A percentile compares a stretch with the other conserved stretches of the same genome.
Evolutionary conservation across 1,140 invertebrate genomes (phyloP).

Genomic region (Sitobion miscanthi): DNA sequence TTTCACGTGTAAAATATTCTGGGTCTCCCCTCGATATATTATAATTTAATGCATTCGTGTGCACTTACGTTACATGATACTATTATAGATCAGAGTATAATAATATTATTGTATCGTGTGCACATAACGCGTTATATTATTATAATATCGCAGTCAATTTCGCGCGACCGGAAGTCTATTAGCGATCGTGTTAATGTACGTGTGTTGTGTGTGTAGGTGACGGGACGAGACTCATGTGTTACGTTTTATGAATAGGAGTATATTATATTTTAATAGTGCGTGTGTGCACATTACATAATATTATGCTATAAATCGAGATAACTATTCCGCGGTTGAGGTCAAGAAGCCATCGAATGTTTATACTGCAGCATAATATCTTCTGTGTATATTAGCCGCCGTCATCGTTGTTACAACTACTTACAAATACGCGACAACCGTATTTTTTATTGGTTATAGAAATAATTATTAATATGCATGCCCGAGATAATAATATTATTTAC

Average conservation of each 20-base stretch:
- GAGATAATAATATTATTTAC: not conserved
- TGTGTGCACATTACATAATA: not conserved
- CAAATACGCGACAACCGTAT: not conserved
- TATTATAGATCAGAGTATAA: not conserved
- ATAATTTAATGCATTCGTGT: not conserved
- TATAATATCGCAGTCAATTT: constrained; percentile 23
- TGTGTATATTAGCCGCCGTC: not conserved
- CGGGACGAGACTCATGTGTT: not conserved
- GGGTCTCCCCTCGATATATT: not conserved
- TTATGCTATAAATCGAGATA: not conserved
- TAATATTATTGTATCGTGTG: not conserved
- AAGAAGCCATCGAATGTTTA: not conserved
- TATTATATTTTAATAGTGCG: constrained; percentile 21
- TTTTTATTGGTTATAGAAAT: not conserved
- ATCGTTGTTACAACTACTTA: not conserved
- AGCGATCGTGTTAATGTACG: not conserved
- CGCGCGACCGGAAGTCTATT: constrained; percentile 25
- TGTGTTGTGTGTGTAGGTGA: not conserved
- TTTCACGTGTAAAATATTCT: not conserved
- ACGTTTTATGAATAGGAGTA: not conserved
- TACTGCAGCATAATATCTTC: not conserved
- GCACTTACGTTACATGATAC: not conserved
- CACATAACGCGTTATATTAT: not conserved
- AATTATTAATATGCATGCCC: not conserved
- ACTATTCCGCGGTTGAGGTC: not conserved